A percentile compares a stretch with the other conserved stretches of the same genome.
Conservation (phyloP, 2,113 vertebrate genomes). For the Galeopterus variegatus region DNA sequence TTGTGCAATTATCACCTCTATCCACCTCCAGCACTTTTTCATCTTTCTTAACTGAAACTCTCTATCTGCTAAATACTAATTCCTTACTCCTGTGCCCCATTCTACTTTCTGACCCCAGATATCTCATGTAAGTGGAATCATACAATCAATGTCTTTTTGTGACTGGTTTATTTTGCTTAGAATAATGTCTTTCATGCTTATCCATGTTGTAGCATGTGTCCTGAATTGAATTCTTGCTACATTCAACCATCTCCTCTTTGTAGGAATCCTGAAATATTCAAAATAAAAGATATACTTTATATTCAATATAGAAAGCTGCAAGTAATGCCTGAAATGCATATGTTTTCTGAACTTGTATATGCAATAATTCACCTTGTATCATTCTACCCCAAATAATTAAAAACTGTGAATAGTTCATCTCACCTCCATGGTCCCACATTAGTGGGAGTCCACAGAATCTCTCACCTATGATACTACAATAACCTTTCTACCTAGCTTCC, state of each 20-base stretch:
- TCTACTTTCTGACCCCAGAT: background rate
- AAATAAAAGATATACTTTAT: background rate
- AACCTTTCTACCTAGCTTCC: background rate
- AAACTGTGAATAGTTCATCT: background rate
- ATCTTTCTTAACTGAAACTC: background rate
- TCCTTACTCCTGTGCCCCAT: background rate
- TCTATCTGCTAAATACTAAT: background rate
- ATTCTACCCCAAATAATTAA: background rate
- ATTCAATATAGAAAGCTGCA: background rate
- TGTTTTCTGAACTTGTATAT: background rate
- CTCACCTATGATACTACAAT: background rate
- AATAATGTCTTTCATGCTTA: background rate
- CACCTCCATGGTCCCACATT: background rate
- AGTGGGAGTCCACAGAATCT: background rate
- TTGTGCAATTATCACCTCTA: background rate
- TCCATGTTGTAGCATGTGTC: background rate
- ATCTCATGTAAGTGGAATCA: background rate
- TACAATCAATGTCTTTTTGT: background rate
- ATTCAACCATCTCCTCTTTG: background rate
- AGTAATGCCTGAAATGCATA: background rate
- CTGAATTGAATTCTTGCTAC: background rate
- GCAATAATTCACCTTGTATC: background rate
- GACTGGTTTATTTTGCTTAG: background rate
- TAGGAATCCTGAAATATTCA: background rate
- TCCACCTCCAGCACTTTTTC: background rate